These are phyloP conservation scores for Cepphus grylle DNA, from an alignment of 2,113 vertebrate genomes.

Conservation along the genomic window DNA sequence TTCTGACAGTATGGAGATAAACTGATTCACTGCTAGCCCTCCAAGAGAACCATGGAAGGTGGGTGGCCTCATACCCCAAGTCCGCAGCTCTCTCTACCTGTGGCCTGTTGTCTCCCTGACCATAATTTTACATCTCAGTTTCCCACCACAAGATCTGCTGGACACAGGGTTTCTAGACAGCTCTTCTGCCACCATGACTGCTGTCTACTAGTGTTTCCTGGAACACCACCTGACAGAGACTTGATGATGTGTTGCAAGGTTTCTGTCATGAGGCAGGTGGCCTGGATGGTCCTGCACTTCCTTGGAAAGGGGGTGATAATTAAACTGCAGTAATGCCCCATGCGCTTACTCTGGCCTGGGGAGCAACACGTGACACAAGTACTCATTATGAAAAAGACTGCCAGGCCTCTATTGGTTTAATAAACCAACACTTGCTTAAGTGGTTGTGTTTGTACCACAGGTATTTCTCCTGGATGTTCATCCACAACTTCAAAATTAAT, in stretches of 20 bases:
- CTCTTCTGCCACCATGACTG: background rate
- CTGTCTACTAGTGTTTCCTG: background rate
- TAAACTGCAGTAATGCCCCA: background rate
- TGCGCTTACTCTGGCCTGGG: background rate
- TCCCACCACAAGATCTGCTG: background rate
- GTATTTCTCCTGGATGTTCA: background rate
- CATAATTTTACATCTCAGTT: background rate
- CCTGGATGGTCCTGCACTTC: background rate
- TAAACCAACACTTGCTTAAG: background rate
- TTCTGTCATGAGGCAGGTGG: background rate
- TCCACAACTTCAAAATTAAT: background rate
- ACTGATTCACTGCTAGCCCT: background rate
- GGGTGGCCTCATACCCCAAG: background rate
- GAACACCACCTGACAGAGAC: background rate
- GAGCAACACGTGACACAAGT: background rate
- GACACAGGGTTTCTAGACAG: background rate
- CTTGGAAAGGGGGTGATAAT: background rate
- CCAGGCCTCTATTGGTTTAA: background rate
- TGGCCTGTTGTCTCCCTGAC: background rate
- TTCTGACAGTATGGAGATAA: background rate
- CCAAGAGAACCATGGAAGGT: background rate
- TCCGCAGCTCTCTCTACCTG: fast-evolving
- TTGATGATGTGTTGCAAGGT: background rate
- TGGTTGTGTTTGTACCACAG: background rate
- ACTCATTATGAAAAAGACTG: background rate